Evolutionary conservation across 2,113 vertebrate species (phyloP), one percentile per base, ranked within the genome.

Genomic region (Eurystomus gularis): DNA sequence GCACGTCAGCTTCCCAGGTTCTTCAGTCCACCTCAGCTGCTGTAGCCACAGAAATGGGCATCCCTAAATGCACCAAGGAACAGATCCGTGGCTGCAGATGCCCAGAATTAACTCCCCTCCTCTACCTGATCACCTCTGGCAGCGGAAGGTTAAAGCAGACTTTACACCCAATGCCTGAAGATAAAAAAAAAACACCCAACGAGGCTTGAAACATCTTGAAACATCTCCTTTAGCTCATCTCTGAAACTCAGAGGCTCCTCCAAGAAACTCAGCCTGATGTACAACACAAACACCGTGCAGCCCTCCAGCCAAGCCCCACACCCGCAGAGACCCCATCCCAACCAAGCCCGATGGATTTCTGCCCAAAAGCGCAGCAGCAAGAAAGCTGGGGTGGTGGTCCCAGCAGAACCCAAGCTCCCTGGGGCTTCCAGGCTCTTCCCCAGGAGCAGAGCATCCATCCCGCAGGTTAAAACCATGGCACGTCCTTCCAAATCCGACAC

Each of bases 271-370:
- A 23, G 35, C 5, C 7, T 35, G 23, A 17, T 11, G 7, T 24
- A 52, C 24, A 40, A 24, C 24, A 40, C 40, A 78, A 15, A 19
- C 25, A 31, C 24, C 3, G 15, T 33, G 48, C 55, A 31, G 20
- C 42, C 42, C 42, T 42, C 42, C 42, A 42, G 42, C 42, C 42
- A 42, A 42, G 42, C 42, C 42, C 42, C 42, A 42, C 81, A 55
- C 42, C 42, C 42, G 39, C 81, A 55, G 31, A 61, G n/a, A 10
- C 26, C 40, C 48, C 23, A 35, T 19, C 39, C 42, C 46, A 31
- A 8, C 17, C 0, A 0, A 9, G 24, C 58, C 46, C 0, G 0
- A 17, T 1, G 4, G 33, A 65, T 68, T 28, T 37, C 73, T 69
- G 24, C 61, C 80, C 65, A 14, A 49, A 80, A 86, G 19, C 2